Conservation (phyloP, 35 echinoderm and acorn worm genomes). For the Strongylocentrotus purpuratus region DNA sequence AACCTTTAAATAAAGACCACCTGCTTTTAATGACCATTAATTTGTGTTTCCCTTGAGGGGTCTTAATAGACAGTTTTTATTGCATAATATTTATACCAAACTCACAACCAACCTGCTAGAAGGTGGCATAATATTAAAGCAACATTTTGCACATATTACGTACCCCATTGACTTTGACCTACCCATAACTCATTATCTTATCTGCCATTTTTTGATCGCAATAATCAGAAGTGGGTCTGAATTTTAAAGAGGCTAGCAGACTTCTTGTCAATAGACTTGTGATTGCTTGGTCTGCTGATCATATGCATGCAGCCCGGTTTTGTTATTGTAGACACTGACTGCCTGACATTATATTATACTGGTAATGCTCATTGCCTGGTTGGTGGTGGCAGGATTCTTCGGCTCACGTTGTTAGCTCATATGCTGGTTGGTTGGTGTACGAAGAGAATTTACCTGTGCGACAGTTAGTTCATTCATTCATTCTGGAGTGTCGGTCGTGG, state of each 20-base stretch:
- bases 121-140: neutral
- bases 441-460: neutral
- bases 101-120: neutral
- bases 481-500: neutral
- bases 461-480: neutral
- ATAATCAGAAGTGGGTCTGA: conserved; percentile 1
- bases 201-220: neutral
- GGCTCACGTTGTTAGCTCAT: neutral
- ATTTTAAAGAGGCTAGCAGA: neutral
- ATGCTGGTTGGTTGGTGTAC: neutral
- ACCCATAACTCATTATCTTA: neutral
- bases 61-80: too few relatives aligned
- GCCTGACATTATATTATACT: neutral
- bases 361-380: neutral
- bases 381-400: neutral
- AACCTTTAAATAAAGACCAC: too few relatives aligned
- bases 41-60: too few relatives aligned
- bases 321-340: conserved; percentile 4
- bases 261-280: neutral
- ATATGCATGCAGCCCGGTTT: neutral
- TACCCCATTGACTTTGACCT: neutral
- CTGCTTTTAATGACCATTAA: too few relatives aligned
- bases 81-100: neutral
- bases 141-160: neutral
- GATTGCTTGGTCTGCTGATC: neutral